These are phyloP conservation scores for Loxodonta africana DNA, from an alignment of 2,113 vertebrate species.

Conservation along the genomic window DNA sequence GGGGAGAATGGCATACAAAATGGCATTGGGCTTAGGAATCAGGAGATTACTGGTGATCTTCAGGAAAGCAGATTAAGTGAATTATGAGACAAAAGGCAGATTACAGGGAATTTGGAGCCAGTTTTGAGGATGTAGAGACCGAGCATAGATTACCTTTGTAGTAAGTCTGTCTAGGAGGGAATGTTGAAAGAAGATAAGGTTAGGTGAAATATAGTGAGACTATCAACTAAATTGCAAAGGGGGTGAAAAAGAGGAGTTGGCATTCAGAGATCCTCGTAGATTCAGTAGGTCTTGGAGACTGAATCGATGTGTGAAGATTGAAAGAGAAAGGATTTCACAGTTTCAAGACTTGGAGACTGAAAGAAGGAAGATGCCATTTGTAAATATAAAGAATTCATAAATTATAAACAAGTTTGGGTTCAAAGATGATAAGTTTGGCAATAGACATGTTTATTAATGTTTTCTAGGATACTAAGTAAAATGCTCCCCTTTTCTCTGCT, in stretches of 20 bases:
- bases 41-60: background rate
- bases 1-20: background rate
- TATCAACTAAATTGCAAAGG: background rate
- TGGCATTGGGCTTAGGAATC: background rate
- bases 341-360: background rate
- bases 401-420: slow-evolving; percentile 28
- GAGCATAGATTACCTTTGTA: background rate
- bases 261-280: background rate
- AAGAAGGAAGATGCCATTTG: slow-evolving; percentile 9
- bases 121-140: background rate
- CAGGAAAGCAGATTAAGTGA: background rate
- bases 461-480: slow-evolving; percentile 24
- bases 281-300: background rate
- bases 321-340: background rate
- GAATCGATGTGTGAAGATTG: background rate
- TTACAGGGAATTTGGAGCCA: background rate
- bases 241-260: background rate
- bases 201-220: background rate
- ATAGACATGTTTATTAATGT: background rate
- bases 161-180: background rate
- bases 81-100: background rate
- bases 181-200: background rate
- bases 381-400: background rate
- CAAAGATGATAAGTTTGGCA: background rate
- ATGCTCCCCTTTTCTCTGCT: background rate